Conservation (phyloP, 2,797 vertebrate genomes). For the Pseudocheirus occidentalis region DNA sequence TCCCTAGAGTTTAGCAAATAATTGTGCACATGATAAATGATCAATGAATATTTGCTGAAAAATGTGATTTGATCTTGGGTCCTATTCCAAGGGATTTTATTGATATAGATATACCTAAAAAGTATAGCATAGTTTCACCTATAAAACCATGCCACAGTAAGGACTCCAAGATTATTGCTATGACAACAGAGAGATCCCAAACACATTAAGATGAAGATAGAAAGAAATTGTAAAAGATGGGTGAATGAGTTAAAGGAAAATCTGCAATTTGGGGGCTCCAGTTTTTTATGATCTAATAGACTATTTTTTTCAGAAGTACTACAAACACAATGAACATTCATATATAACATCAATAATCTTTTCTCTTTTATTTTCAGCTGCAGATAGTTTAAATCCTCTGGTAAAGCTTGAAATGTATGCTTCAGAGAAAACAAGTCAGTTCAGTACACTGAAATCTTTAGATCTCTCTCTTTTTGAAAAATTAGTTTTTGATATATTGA, state of each 20-base stretch:
- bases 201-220: neutral
- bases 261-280: neutral
- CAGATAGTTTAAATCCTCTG: neutral
- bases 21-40: neutral
- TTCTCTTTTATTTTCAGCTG: neutral
- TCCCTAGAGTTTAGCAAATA: neutral
- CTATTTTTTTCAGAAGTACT: neutral
- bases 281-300: neutral
- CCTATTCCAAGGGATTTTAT: neutral
- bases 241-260: neutral
- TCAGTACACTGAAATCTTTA: neutral
- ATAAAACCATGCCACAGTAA: neutral
- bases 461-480: constrained; percentile 1
- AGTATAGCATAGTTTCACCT: too few relatives aligned
- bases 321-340: neutral
- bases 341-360: neutral
- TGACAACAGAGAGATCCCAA: neutral
- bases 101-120: neutral
- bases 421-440: neutral
- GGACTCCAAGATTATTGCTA: neutral
- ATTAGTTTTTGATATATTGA: neutral
- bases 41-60: neutral
- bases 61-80: neutral
- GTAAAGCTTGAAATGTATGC: neutral
- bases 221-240: neutral